Evolutionary conservation across 2,797 vertebrate genomes (phyloP).

Genomic region (Schizopygopsis malacanthus): DNA sequence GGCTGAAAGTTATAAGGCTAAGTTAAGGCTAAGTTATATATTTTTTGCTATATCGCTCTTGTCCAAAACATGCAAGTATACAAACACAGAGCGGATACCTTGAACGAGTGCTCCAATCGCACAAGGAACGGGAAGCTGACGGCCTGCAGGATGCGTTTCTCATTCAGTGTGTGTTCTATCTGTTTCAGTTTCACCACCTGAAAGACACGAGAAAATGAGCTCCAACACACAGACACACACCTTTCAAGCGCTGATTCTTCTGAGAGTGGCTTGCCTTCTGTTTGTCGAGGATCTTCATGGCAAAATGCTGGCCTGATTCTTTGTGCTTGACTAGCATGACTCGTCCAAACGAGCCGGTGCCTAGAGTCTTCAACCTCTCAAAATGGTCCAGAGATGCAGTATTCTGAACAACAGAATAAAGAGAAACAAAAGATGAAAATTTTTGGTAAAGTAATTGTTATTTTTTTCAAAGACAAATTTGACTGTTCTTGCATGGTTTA

Average conservation of each 20-base stretch:
- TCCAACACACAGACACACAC: background rate
- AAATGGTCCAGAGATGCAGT: conserved; percentile 92
- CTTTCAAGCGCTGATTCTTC: background rate
- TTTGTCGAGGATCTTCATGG: conserved; percentile 98
- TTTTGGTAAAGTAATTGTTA: background rate
- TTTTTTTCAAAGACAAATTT: background rate
- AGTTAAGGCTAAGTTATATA: background rate
- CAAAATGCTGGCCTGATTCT: conserved; percentile 87
- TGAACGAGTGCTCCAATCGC: conserved; percentile 91
- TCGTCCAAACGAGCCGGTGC: conserved; percentile 92
- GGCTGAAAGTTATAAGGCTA: background rate
- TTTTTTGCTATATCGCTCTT: background rate
- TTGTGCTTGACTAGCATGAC: conserved; percentile 95
- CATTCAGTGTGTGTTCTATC: conserved; percentile 93
- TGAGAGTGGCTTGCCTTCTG: conserved; percentile 85
- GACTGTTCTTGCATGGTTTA: background rate
- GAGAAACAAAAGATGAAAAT: background rate
- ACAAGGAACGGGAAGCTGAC: conserved; percentile 94
- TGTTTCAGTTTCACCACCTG: conserved; percentile 96
- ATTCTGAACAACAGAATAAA: conserved; percentile 74
- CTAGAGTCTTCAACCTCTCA: conserved; percentile 92
- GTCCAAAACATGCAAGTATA: background rate
- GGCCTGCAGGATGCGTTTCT: conserved; percentile 93
- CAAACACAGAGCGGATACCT: conserved; percentile 72
- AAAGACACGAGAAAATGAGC: background rate